These are phyloP conservation scores for Mycetomoellerius zeteki DNA, from an alignment of 1,140 invertebrate species.

Conservation along the genomic window DNA sequence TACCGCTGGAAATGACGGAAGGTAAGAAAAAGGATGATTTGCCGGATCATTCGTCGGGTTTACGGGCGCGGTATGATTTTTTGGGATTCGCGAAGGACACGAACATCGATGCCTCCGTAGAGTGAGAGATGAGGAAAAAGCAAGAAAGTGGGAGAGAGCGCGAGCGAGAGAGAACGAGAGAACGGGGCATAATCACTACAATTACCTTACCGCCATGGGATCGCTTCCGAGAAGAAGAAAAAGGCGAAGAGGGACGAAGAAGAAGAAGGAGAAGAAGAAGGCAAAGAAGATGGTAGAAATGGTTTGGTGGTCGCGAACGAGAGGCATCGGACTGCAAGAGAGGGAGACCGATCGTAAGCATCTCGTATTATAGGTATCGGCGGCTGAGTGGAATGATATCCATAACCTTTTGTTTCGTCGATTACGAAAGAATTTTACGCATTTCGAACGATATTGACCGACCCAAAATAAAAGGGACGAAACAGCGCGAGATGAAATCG, in stretches of 20 bases:
- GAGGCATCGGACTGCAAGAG: slow-evolving; percentile 32
- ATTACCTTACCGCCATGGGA: slow-evolving; percentile 82
- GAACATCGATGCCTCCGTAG: slow-evolving; percentile 62
- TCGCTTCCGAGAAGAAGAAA: slow-evolving; percentile 81
- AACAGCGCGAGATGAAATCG: slow-evolving; percentile 14
- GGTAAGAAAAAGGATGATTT: slow-evolving; percentile 50
- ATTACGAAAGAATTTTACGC: slow-evolving; percentile 72
- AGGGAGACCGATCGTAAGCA: slow-evolving; percentile 48
- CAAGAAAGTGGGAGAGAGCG: slow-evolving; percentile 50
- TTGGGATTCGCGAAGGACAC: slow-evolving; percentile 74
- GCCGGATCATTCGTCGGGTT: slow-evolving; percentile 64
- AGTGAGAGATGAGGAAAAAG: slow-evolving; percentile 57
- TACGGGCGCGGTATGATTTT: slow-evolving; percentile 74
- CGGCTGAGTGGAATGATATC: slow-evolving; percentile 72
- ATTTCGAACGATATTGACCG: slow-evolving; percentile 73
- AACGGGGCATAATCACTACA: slow-evolving; percentile 81
- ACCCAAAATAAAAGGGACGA: slow-evolving; percentile 67
- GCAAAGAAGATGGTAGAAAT: slow-evolving; percentile 65
- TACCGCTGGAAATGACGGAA: slow-evolving; percentile 58
- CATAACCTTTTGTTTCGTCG: slow-evolving; percentile 78
- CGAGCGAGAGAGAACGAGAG: slow-evolving; percentile 63
- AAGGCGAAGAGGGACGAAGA: slow-evolving; percentile 61
- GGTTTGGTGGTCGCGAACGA: slow-evolving; percentile 71
- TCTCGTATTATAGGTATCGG: slow-evolving; percentile 63
- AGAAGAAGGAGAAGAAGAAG: slow-evolving; percentile 27